Evolutionary conservation across 2,888 invertebrate genomes (phyloP).

Genomic region (Mellilla xanthometata): DNA sequence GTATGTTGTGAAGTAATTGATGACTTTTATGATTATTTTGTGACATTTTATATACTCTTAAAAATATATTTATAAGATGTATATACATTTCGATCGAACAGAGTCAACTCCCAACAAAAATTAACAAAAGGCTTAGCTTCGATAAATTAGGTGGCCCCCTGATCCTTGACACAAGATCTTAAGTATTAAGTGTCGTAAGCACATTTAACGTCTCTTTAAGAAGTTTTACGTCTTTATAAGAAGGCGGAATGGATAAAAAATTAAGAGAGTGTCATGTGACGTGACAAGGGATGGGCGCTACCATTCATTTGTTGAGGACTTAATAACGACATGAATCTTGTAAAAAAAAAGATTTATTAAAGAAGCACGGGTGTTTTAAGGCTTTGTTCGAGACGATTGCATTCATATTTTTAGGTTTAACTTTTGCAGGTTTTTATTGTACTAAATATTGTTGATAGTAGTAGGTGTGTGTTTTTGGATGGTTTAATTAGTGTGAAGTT

Average conservation of each 20-base stretch:
- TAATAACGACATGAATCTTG: slow-evolving; percentile 15
- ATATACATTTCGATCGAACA: no score
- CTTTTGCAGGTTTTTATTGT: no score
- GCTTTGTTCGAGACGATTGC: no score
- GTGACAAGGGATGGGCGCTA: slow-evolving; percentile 41
- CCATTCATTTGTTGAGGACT: slow-evolving; percentile 25
- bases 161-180: slow-evolving; percentile 41
- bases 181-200: slow-evolving; percentile 59
- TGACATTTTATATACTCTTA: no score
- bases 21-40: no score
- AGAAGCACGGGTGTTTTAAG: slow-evolving; percentile 9
- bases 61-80: no score
- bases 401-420: no score
- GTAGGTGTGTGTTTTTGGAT: no score
- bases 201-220: slow-evolving; percentile 52
- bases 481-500: no score
- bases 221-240: slow-evolving; percentile 46
- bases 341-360: slow-evolving; percentile 20
- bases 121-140: slow-evolving; percentile 24
- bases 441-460: no score
- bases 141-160: slow-evolving; percentile 36
- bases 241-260: slow-evolving; percentile 45
- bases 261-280: slow-evolving; percentile 48
- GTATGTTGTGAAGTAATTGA: no score
- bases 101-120: background rate